These are phyloP conservation scores for Mixornis gularis DNA, from an alignment of 2,113 vertebrate genomes.

Conservation along the genomic window DNA sequence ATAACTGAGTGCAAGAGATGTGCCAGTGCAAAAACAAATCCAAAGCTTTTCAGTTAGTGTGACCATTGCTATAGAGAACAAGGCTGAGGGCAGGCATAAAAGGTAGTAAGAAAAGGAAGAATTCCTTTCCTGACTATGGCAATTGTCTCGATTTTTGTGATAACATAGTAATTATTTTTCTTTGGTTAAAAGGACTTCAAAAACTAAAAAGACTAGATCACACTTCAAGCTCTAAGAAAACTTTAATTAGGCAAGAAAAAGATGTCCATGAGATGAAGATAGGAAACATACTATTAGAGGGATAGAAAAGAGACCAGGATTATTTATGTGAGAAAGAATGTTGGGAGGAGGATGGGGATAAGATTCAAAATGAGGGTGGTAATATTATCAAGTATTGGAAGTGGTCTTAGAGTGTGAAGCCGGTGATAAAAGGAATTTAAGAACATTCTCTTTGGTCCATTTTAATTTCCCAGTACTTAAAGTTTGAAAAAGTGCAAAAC, in stretches of 20 bases:
- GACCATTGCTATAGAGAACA: not conserved
- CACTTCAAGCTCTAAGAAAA: not conserved
- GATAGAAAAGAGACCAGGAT: not conserved
- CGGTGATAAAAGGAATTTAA: not conserved
- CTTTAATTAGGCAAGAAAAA: not conserved
- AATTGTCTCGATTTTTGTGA: not conserved
- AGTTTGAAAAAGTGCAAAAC: not conserved
- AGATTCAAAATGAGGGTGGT: not conserved
- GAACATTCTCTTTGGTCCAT: not conserved
- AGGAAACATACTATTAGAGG: not conserved
- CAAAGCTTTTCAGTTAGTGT: not conserved
- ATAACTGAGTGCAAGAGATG: not conserved
- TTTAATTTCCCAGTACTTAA: not conserved
- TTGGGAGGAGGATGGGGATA: not conserved
- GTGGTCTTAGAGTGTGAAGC: not conserved
- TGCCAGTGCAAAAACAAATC: not conserved
- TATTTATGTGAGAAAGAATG: not conserved
- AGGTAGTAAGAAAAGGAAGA: not conserved
- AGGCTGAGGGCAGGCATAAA: not conserved
- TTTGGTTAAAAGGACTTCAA: not conserved
- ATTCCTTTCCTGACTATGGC: not conserved
- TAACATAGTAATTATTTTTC: not conserved
- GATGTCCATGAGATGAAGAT: not conserved
- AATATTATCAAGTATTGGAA: not conserved
- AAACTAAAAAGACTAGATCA: not conserved